Base-by-base conservation (phyloP, 2,113 vertebrate species). In the Microcebus ravelobensis region DNA sequence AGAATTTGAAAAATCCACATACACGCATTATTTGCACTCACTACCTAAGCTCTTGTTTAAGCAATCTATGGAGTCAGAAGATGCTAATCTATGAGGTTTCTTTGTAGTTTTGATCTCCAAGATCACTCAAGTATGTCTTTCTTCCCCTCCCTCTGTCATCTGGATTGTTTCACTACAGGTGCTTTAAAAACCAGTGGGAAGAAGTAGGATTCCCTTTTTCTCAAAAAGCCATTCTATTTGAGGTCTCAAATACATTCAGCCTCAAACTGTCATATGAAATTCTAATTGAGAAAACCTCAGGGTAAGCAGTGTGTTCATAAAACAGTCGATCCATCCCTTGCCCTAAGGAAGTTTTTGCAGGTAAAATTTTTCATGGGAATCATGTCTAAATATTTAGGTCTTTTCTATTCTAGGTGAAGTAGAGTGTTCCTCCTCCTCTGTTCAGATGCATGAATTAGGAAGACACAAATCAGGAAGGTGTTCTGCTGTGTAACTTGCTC, bases 251-350 rank as follows among this genome's bases (percentile, higher is more conserved):
- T 59, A 48, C n/a, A 83, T 36, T 68, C 18, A 55, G 13, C 25
- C 42, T 96, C 67, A n/a, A 68, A 48, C 4, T 86, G 55, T 82
- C 48, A 67, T 10, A 39, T 34, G 25, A 96, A 92, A 96, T 80
- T 86, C n/a, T 48, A 88, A 68, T 6, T 34, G 50, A 95, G 39
- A 74, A 74, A 81, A 25, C 59, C 42, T 36, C 27, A 63, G 82
- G 57, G 61, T 71, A 77, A 85, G 34, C 29, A n/a, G 21, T 5
- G 2, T 39, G n/a, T 42, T 87, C 34, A 29, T 42, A 77, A 31
- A 27, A 77, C 90, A 61, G n/a, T 52, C 55, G 25, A n/a, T 68
- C 48, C 4, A 17, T 6, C 9, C 14, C 18, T 70, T 70, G 52
- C 42, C 23, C 8, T 12, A 17, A 89, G 42, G 34, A 70, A 89